phyloP scores from a whole-genome alignment of 2,113 vertebrate species.

The Muntiacus muntjak region DNA sequence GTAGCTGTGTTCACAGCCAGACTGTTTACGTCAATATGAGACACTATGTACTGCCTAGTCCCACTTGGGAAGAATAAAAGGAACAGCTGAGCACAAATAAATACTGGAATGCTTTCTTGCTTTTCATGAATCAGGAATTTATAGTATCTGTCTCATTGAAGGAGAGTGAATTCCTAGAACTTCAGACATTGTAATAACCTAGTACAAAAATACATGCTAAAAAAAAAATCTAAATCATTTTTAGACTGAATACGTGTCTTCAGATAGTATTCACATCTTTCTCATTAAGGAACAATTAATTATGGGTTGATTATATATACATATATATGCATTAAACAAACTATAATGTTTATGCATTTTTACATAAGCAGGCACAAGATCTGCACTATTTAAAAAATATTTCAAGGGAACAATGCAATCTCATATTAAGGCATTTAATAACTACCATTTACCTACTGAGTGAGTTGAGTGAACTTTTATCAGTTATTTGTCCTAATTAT shows the following conservation, averaged over 20 bases:
- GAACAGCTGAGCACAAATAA: neutral
- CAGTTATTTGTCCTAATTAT: neutral
- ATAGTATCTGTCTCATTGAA: neutral
- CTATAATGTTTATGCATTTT: neutral
- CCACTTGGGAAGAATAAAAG: slow-evolving; percentile 5
- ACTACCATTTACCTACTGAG: neutral
- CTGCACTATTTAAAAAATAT: neutral
- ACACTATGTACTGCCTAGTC: neutral
- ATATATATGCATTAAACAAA: neutral
- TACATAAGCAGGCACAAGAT: neutral
- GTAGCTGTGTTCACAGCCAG: neutral
- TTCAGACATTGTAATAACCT: neutral
- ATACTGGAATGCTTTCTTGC: neutral
- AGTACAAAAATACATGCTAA: neutral
- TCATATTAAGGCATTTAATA: neutral
- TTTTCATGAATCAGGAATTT: neutral
- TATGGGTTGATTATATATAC: neutral
- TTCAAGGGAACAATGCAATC: neutral
- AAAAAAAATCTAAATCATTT: slow-evolving; percentile 13
- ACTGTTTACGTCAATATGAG: neutral
- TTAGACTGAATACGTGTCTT: neutral
- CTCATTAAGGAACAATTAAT: neutral
- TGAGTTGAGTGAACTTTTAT: neutral
- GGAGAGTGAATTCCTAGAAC: slow-evolving; percentile 18
- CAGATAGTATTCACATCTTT: neutral